Percentiles rank a stretch among this genome's conserved stretches.
phyloP scores from a whole-genome alignment of 2,888 invertebrate genomes.

The Netelia fuscicornis region DNA sequence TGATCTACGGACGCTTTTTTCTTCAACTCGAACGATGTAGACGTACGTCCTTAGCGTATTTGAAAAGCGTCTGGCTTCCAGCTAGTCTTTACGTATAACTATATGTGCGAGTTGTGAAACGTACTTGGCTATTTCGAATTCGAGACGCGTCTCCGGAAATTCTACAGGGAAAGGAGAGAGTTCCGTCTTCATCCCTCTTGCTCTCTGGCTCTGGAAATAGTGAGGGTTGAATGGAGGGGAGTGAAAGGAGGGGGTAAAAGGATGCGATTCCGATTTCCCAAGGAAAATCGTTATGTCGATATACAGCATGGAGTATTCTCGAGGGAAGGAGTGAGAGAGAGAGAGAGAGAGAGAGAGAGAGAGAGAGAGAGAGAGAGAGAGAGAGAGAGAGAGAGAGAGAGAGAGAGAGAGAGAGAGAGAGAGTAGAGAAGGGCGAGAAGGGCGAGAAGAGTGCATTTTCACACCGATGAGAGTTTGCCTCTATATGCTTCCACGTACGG shows the following conservation, averaged over 20 bases:
- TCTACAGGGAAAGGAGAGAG: conserved; percentile 51
- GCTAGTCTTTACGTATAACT: not conserved
- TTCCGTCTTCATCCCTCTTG: conserved; percentile 16
- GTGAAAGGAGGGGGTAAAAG: conserved; percentile 29
- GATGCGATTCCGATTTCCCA: conserved; percentile 45
- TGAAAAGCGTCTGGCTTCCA: not conserved
- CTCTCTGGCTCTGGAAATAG: conserved; percentile 4
- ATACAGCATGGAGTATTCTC: conserved; percentile 5
- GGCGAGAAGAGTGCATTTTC: conserved; percentile 45
- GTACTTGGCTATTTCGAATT: conserved; percentile 40
- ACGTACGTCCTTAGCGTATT: not conserved
- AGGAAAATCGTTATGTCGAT: conserved; percentile 57
- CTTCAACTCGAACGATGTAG: not conserved
- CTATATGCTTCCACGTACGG: not conserved
- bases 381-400: not conserved
- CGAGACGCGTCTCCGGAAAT: conserved; percentile 55
- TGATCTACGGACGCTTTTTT: not conserved
- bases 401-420: not conserved
- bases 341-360: too few species aligned
- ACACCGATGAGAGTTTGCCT: conserved; percentile 30
- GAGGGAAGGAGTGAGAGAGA: not conserved
- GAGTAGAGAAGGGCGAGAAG: not conserved
- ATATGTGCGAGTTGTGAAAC: not conserved
- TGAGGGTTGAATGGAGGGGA: too few species aligned
- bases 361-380: not conserved